Evolutionary conservation across 2,888 invertebrate genomes (phyloP), one percentile per base, ranked within the genome.

Genomic region (Harpalus rufipes): DNA sequence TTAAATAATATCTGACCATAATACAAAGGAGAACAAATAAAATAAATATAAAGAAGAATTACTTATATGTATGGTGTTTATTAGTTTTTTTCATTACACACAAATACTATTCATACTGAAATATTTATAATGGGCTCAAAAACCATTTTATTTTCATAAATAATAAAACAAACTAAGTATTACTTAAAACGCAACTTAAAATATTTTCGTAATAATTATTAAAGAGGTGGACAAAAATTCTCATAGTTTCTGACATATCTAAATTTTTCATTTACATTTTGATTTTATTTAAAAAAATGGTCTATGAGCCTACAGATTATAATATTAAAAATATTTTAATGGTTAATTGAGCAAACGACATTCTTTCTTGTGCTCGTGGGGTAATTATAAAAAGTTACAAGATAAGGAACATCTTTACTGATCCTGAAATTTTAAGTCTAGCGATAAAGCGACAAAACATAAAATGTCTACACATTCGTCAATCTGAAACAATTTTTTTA

Each of bases 401-500:
- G 58, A 25, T 41, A 25, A 58, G n/a, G 41, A 78, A 58, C 58
- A 56, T 78, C 21, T 76, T 58, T 78, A 84, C 25, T 78, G 61
- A 58, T 39, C 25, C 39, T 65, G 78, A 87, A 95, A 96, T 87
- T 94, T 90, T 80, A 97, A 92, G 14, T 93, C 93, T 86, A 97
- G 92, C 51, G 95, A 93, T 90, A 95, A 94, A 79, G 94, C 94
- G 88, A 97, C 93, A 92, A 98, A 98, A 89, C 95, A 94, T 89
- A 98, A 93, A 87, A 98, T 96, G 90, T 99, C 98, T 0, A 97
- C 96, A 89, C 95, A 94, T 91, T 99, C 98, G 87, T 98, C 98
- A 89, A 99, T 99, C 95, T 98, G 93, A 82, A 39, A 16, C 8
- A 51, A 12, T 10, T 10, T 10, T 10, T 10, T 51, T 12, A 51